Evolutionary conservation across 2,113 vertebrate genomes (phyloP), one percentile per base, ranked within the genome.

Genomic region (Fulica atra): DNA sequence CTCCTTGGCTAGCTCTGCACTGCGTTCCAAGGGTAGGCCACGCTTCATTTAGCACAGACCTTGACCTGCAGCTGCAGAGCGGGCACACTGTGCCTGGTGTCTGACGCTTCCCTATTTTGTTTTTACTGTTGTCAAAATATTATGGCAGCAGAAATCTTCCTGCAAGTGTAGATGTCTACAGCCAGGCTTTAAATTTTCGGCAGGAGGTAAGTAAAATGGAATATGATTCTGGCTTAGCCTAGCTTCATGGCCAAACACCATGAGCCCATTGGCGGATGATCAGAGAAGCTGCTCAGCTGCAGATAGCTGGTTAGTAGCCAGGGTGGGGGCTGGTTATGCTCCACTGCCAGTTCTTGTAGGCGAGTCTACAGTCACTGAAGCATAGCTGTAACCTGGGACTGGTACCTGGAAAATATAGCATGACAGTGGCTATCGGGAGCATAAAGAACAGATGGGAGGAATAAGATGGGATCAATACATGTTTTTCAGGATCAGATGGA

Each of bases 1-100:
- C 65, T 73, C 61, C 73, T 42, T 60, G 60, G 38, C 46, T 25
- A 59, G 21, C 46, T 92, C 56, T 65, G 56, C 36, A 17, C 38
- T 0, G 0, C 0, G 0, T 77, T 92, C 0, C 0, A 61, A 92
- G 29, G 50, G 56, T 3, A 61, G 44, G 36, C 40, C 44, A 53
- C 3, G 59, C 80, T 46, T 92, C 76, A 59, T 70, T 95, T 84
- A 86, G 56, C 89, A 68, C 11, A 0, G 11, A 46, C 56, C 69
- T 81, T 93, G 83, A 81, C 72, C 64, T 73, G 38, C 28, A 21
- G 23, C 26, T 68, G 42, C 80, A 78, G 72, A 84, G 23, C 0
- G 0, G 80, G 17, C 38, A 68, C n/a, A 50, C 20, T 33, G 11
- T 13, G 38, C 51, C 76, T 78, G 51, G 17, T 78, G 33, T 48